Evolutionary conservation across 2,113 vertebrate species (phyloP), one percentile per base, ranked within the genome.

Genomic region (Synchiropus splendidus): DNA sequence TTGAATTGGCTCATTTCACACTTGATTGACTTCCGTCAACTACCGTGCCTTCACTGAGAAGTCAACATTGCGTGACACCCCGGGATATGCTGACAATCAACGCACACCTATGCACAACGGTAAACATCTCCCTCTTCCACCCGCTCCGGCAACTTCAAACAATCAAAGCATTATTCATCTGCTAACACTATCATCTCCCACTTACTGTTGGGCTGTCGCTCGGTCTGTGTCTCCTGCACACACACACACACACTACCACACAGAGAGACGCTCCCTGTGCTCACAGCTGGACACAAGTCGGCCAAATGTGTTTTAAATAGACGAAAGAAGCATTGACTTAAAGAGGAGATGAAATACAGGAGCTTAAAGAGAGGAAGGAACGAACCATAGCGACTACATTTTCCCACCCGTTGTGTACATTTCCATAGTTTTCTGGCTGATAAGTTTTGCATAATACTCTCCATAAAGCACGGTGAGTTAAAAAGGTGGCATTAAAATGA

Each of bases 291-390:
- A 61, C 40, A 16, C 56, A 42, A 60, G 72, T 51, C 56, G 72
- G 64, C 71, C 47, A 39, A 46, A 58, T 45, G 61, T 60, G 53
- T 70, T 70, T 75, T 55, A 66, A 69, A 74, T 53, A 63, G 49
- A 62, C 61, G 61, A 72, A 51, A 51, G 40, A 56, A 50, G 49
- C 46, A 51, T 48, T 45, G 41, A 61, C 30, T 44, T 39, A 49
- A 51, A 34, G 14, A 10, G 21, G 58, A 67, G 54, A 69, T 48
- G 35, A 60, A 65, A 73, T 56, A 71, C 64, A 65, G 50, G 31
- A 61, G 57, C 60, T 47, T 59, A 69, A 56, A 70, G 43, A 39
- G 41, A 1, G 1, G 30, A 21, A 30, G 51, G 41, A 43, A 21
- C 58, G 51, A 42, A 30, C 58, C 2, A 21, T 14, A 54, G 34